Evolutionary conservation across 1,140 invertebrate species (phyloP).

Genomic region (Pomacea maculata): DNA sequence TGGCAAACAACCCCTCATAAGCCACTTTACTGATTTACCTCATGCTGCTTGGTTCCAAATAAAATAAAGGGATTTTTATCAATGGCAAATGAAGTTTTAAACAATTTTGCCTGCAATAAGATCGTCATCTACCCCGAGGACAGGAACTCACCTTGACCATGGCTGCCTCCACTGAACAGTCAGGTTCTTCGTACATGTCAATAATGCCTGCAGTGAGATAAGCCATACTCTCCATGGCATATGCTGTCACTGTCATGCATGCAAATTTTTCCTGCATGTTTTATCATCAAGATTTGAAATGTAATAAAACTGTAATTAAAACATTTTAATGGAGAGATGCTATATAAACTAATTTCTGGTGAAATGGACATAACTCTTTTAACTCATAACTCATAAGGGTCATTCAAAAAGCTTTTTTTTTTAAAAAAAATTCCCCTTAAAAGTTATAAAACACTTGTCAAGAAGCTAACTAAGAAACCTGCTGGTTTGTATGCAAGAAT

Average conservation of each 20-base stretch:
- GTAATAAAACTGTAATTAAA: background rate
- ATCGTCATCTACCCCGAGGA: background rate
- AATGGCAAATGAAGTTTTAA: background rate
- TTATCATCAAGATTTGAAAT: background rate
- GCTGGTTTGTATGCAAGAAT: background rate
- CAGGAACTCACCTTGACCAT: conserved; percentile 63
- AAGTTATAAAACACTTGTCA: too few species aligned
- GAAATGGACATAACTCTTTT: too few species aligned
- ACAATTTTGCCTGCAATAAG: background rate
- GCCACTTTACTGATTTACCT: background rate
- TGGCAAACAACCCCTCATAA: background rate
- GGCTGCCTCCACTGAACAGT: conserved; percentile 70
- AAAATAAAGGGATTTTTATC: background rate
- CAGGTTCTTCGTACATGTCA: conserved; percentile 76
- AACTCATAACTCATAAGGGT: too few species aligned
- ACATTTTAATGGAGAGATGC: too few species aligned
- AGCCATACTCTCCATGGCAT: conserved; percentile 81
- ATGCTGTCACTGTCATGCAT: conserved; percentile 69
- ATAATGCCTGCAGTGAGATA: conserved; percentile 78
- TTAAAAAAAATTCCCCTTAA: too few species aligned
- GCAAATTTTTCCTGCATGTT: conserved; percentile 68
- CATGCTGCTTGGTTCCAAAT: background rate
- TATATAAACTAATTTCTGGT: too few species aligned
- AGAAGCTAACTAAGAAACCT: too few species aligned
- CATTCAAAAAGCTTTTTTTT: too few species aligned